Base-by-base conservation (phyloP, 2,797 vertebrate genomes). In the Anolis apletophallus region DNA sequence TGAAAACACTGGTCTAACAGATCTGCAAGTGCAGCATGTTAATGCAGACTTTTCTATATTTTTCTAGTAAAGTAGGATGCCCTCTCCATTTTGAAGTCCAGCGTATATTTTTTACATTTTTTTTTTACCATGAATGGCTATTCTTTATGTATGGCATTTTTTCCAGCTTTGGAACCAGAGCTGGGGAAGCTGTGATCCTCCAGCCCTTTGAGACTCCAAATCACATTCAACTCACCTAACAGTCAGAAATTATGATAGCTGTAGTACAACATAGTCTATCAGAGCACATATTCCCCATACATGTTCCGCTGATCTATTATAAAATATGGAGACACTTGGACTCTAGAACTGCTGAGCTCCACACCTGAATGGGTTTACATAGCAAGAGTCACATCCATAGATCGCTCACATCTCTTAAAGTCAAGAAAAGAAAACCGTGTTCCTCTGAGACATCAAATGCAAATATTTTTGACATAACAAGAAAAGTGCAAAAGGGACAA, bases 401-500 rank as follows among this genome's bases (percentile, higher is more conserved):
- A 68, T 6, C 21, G 50, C 21, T 55, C 46, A 10, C 29, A 46
- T 21, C n/a, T 83, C n/a, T 59, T 77, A 46, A 40, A 36, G 21
- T 64, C 61, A 64, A 64, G 40, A 32, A 19, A 61, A 55, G 54
- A 64, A 3, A 40, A 52, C 3, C 26, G 29, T 46, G 34, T 26
- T 29, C 52, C 26, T 73, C 61, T 54, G 21, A 16, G 23, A 12
- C n/a, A 64, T 54, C 32, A 76, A 64, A 29, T 54, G 16, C 79
- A 73, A 73, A 64, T 74, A 21, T 52, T 59, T 57, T 50, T 83
- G 81, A 82, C 83, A 77, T 83, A 87, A 67, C 6, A 80, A 85
- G 26, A 76, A 36, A 83, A 54, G 29, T 23, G 87, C 79, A 88
- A 90, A 86, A 26, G 61, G 87, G 69, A 91, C 16, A 84, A 89